phyloP scores from a whole-genome alignment of 2,888 invertebrate genomes.

The Caradrina kadenii region DNA sequence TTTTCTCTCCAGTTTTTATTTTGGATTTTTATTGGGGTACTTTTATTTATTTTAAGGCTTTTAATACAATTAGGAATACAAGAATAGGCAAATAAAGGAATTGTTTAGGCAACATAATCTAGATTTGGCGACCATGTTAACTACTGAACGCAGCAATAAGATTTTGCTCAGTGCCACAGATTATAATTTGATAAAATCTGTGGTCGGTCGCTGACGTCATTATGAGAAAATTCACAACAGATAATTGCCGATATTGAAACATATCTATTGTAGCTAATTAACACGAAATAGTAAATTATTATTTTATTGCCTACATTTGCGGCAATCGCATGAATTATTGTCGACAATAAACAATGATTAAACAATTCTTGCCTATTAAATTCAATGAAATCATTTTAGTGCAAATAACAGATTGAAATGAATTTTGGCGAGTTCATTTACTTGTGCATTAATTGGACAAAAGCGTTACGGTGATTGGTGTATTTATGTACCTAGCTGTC shows the following conservation, averaged over 20 bases:
- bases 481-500: slow-evolving; percentile 41
- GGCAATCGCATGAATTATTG: slow-evolving; percentile 64
- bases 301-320: slow-evolving; percentile 62
- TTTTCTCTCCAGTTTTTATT: slow-evolving; percentile 17
- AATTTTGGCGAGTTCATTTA: slow-evolving; percentile 53
- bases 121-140: neutral
- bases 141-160: slow-evolving; percentile 1
- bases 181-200: slow-evolving; percentile 33
- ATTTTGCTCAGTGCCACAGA: slow-evolving; percentile 11
- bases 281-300: slow-evolving; percentile 65
- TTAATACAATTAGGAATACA: neutral
- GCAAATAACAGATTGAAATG: slow-evolving; percentile 51
- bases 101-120: neutral
- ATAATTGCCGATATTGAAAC: slow-evolving; percentile 59
- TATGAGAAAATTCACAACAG: slow-evolving; percentile 13
- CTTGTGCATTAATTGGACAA: slow-evolving; percentile 45
- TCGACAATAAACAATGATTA: slow-evolving; percentile 64
- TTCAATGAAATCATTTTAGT: slow-evolving; percentile 62
- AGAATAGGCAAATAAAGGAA: neutral
- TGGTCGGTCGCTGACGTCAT: slow-evolving; percentile 49
- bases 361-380: slow-evolving; percentile 59
- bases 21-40: neutral
- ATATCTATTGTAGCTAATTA: slow-evolving; percentile 63
- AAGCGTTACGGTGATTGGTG: slow-evolving; percentile 38
- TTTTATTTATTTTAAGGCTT: slow-evolving; percentile 1